Evolutionary conservation across 2,113 vertebrate species (phyloP).

Genomic region (Gracilinanus agilis): DNA sequence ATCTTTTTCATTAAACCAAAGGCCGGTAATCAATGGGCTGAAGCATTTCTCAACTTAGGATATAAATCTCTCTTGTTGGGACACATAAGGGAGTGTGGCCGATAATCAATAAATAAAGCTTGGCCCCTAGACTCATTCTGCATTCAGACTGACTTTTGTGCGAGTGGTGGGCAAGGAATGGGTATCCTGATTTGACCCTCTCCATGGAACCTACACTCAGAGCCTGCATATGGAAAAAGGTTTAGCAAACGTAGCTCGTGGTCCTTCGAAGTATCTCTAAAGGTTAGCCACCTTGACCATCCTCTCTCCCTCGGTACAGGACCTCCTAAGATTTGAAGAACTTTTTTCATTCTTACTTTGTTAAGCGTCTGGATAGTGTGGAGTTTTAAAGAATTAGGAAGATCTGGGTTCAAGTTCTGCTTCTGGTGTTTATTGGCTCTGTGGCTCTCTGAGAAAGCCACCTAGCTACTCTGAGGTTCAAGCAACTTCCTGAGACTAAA

Average conservation of each 20-base stretch:
- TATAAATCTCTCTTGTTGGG: not conserved
- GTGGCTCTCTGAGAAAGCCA: not conserved
- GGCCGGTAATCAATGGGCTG: not conserved
- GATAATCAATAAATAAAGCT: not conserved
- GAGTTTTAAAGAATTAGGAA: not conserved
- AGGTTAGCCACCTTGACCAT: not conserved
- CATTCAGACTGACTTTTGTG: not conserved
- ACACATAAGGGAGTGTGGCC: not conserved
- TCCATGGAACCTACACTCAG: not conserved
- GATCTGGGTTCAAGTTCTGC: not conserved
- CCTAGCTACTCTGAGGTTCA: not conserved
- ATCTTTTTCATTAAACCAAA: slow-evolving; percentile 3
- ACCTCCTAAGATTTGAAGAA: not conserved
- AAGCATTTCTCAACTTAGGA: not conserved
- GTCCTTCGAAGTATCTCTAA: not conserved
- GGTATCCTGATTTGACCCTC: not conserved
- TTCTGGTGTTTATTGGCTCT: not conserved
- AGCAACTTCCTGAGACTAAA: not conserved
- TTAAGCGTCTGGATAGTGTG: not conserved
- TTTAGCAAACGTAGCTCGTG: not conserved
- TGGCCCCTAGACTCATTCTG: not conserved
- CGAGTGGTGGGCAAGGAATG: not conserved
- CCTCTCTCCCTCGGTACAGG: not conserved
- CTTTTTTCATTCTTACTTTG: not conserved
- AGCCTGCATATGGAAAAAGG: not conserved